These are phyloP conservation scores for Vanessa tameamea DNA, from an alignment of 1,140 invertebrate genomes.

Conservation along the genomic window DNA sequence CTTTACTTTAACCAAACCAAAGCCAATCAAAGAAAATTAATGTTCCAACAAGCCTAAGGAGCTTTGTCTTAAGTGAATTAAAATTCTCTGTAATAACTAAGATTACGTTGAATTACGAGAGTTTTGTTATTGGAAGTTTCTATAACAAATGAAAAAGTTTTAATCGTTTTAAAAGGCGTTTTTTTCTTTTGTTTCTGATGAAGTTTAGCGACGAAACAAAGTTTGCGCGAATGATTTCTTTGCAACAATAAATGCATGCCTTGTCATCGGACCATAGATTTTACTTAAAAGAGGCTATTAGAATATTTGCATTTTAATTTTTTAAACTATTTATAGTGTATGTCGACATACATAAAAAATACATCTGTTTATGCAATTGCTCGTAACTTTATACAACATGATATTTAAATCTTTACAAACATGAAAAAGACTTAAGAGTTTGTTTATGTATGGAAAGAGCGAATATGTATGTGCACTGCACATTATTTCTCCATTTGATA, in stretches of 20 bases:
- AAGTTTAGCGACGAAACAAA: conserved; percentile 16
- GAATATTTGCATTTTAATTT: background rate
- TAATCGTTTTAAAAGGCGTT: conserved; percentile 25
- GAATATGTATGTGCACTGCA: too few species aligned
- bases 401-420: too few species aligned
- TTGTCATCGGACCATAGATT: conserved; percentile 14
- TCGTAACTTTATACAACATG: too few species aligned
- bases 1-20: background rate
- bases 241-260: conserved; percentile 15
- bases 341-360: too few species aligned
- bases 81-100: background rate
- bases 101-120: background rate
- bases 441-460: too few species aligned
- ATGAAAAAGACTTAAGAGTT: too few species aligned
- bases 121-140: background rate
- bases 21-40: background rate
- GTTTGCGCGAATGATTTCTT: conserved; percentile 14
- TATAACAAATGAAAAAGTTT: conserved; percentile 26
- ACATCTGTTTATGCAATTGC: too few species aligned
- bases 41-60: background rate
- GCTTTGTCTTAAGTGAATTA: background rate
- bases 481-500: too few species aligned
- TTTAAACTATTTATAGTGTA: too few species aligned
- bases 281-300: background rate
- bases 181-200: background rate